Percentiles rank a stretch among this genome's conserved stretches.
phyloP scores from a whole-genome alignment of 2,888 invertebrate species.

The Pediacus dermestoides region DNA sequence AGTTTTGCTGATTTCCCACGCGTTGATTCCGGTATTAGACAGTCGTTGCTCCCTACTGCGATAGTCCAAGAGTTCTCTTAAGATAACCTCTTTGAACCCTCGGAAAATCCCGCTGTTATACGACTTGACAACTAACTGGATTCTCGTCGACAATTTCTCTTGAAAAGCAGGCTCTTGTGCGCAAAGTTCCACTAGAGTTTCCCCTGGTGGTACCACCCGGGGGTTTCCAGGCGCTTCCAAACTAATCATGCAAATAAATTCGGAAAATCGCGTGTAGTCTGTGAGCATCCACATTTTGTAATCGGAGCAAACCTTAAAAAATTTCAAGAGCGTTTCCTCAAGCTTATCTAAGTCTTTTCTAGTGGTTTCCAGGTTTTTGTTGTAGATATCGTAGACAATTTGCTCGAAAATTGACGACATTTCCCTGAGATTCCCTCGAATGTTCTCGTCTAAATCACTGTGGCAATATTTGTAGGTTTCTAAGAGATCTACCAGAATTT shows the following conservation, averaged over 20 bases:
- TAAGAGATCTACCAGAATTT: slow-evolving; percentile 31
- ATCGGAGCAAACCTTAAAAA: slow-evolving; percentile 18
- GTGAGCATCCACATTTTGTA: slow-evolving; percentile 13
- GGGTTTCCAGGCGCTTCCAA: slow-evolving; percentile 7
- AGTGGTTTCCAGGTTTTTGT: slow-evolving; percentile 20
- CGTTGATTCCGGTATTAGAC: slow-evolving; percentile 18
- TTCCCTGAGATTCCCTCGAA: slow-evolving; percentile 1
- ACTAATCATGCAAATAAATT: slow-evolving; percentile 17
- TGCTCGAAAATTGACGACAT: slow-evolving; percentile 34
- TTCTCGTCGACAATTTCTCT: too few relatives aligned
- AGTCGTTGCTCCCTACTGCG: slow-evolving; percentile 12
- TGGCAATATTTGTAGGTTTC: slow-evolving; percentile 20
- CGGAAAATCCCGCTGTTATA: slow-evolving; percentile 17
- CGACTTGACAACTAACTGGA: slow-evolving; percentile 15
- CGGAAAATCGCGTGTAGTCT: slow-evolving; percentile 18
- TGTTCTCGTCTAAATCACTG: too few relatives aligned
- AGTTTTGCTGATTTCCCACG: slow-evolving; percentile 20
- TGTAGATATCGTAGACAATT: slow-evolving; percentile 35
- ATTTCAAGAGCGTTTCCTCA: slow-evolving; percentile 26
- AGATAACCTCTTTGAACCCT: slow-evolving; percentile 19
- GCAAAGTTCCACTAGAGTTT: slow-evolving; percentile 18
- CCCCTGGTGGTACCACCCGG: slow-evolving; percentile 13
- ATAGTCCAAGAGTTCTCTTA: slow-evolving; percentile 20
- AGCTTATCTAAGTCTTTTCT: slow-evolving; percentile 22
- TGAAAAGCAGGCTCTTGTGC: too few relatives aligned